phyloP scores from a whole-genome alignment of 92 coral and sea anemone species.

The Porites evermanni region DNA sequence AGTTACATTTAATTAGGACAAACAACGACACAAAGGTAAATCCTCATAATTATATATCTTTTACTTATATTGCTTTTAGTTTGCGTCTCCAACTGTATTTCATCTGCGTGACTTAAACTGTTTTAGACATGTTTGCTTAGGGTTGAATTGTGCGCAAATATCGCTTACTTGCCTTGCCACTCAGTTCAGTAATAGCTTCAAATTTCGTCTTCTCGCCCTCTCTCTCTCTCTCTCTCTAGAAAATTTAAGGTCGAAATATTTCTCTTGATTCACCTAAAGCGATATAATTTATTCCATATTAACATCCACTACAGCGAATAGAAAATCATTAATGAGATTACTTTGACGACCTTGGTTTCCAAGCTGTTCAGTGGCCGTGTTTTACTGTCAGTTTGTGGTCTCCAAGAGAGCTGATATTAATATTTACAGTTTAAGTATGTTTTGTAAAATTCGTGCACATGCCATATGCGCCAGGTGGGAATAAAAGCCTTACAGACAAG shows the following conservation, averaged over 20 bases:
- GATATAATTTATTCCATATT: slow-evolving; percentile 31
- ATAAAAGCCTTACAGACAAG: slow-evolving; percentile 14
- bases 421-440: slow-evolving; percentile 12
- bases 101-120: slow-evolving; percentile 36
- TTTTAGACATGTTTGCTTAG: slow-evolving; percentile 18
- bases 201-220: too few species aligned
- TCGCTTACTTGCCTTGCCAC: background rate
- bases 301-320: slow-evolving; percentile 1
- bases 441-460: slow-evolving; percentile 53
- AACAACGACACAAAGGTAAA: slow-evolving; percentile 13
- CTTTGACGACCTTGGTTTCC: slow-evolving; percentile 14
- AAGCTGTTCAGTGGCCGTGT: background rate
- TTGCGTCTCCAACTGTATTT: slow-evolving; percentile 21
- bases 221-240: background rate
- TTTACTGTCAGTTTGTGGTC: slow-evolving; percentile 41
- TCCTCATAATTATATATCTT: background rate
- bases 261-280: background rate
- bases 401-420: background rate
- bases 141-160: slow-evolving; percentile 13
- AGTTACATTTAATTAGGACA: background rate
- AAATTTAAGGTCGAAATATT: background rate
- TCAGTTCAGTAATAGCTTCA: background rate
- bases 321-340: background rate
- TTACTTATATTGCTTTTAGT: background rate
- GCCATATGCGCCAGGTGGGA: slow-evolving; percentile 35